Conservation (phyloP, 2,797 vertebrate species). For the Microctenopoma lineatum region DNA sequence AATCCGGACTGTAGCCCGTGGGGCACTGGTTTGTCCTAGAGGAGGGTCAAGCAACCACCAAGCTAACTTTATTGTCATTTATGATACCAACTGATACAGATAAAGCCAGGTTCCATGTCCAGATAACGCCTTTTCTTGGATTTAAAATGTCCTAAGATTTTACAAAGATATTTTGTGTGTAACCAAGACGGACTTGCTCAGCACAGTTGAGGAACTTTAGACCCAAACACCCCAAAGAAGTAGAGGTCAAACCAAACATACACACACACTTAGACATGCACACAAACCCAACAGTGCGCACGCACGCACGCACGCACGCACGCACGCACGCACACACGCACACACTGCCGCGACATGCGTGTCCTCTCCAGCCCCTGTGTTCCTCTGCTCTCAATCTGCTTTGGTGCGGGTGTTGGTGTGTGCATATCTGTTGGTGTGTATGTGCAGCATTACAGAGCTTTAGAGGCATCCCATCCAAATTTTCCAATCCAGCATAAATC, state of each 20-base stretch:
- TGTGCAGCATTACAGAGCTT: slow-evolving; percentile 78
- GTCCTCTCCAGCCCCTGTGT: slow-evolving; percentile 29
- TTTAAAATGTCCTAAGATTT: background rate
- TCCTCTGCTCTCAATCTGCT: slow-evolving; percentile 71
- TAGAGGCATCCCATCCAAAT: slow-evolving; percentile 76
- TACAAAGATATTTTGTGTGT: background rate
- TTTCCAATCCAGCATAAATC: slow-evolving; percentile 83
- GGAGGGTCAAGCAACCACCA: slow-evolving; percentile 38
- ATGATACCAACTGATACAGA: slow-evolving; percentile 15
- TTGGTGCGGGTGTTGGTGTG: slow-evolving; percentile 28
- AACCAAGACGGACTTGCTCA: background rate
- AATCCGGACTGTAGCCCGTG: slow-evolving; percentile 62
- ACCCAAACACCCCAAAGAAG: slow-evolving; percentile 16
- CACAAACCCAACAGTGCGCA: slow-evolving; percentile 7
- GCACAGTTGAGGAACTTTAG: slow-evolving; percentile 40
- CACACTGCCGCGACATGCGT: slow-evolving; percentile 32
- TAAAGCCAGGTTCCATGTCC: slow-evolving; percentile 11
- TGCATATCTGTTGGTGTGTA: slow-evolving; percentile 44
- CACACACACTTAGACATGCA: background rate
- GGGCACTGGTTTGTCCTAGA: slow-evolving; percentile 47
- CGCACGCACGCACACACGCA: slow-evolving; percentile 16
- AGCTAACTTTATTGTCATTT: slow-evolving; percentile 23
- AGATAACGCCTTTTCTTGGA: slow-evolving; percentile 1
- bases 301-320: slow-evolving; percentile 33
- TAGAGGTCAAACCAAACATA: slow-evolving; percentile 23